Conservation (phyloP, 2,888 invertebrate species). For the Eucriotettix oculatus region DNA sequence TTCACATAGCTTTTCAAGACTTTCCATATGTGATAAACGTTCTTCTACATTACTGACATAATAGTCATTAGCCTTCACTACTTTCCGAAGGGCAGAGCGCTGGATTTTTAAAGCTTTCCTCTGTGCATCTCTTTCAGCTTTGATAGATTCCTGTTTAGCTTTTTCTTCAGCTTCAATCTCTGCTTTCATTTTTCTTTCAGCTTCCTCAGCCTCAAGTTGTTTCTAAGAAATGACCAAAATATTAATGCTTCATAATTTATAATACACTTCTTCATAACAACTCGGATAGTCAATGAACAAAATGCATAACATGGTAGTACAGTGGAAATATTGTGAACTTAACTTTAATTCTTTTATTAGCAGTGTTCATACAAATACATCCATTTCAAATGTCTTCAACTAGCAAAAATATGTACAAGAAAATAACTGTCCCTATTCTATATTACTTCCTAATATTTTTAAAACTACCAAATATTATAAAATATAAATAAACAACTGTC, state of each 20-base stretch:
- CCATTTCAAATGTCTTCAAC: too few species aligned
- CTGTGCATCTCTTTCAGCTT: constrained; percentile 69
- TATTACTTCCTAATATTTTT: too few species aligned
- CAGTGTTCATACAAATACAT: too few species aligned
- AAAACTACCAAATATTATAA: too few species aligned
- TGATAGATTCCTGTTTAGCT: constrained; percentile 61
- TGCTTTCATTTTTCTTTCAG: constrained; percentile 45
- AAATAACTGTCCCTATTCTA: too few species aligned
- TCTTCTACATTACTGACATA: constrained; percentile 54
- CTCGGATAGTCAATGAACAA: too few species aligned
- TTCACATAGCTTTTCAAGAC: constrained; percentile 85
- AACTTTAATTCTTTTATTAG: too few species aligned
- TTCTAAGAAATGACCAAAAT: background rate
- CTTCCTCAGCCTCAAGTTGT: constrained; percentile 45
- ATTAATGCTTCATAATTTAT: background rate
- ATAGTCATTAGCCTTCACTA: constrained; percentile 68
- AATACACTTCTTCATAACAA: background rate
- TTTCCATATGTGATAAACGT: constrained; percentile 67
- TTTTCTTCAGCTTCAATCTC: constrained; percentile 66
- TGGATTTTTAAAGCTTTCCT: constrained; percentile 81
- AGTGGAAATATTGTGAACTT: too few species aligned
- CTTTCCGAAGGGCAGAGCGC: constrained; percentile 59
- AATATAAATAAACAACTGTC: too few species aligned
- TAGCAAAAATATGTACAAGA: too few species aligned
- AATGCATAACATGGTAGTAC: too few species aligned